These are phyloP conservation scores for Drosophila nr. perissopoda DNA, from an alignment of 2,888 invertebrate species.

Conservation along the genomic window DNA sequence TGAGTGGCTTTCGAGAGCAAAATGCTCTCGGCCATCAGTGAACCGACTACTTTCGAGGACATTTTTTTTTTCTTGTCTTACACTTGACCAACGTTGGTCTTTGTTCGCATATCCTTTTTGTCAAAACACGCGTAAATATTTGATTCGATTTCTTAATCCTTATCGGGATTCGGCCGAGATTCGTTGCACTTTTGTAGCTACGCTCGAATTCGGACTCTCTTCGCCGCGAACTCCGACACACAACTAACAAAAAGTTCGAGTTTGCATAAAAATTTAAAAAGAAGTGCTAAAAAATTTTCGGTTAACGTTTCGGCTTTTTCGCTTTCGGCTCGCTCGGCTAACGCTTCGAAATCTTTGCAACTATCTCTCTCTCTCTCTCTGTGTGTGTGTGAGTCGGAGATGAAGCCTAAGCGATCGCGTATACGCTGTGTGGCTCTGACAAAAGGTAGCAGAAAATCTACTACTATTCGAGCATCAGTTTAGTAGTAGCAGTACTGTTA, in stretches of 20 bases:
- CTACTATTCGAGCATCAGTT: slow-evolving; percentile 33
- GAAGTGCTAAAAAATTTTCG: slow-evolving; percentile 82
- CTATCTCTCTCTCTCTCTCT: slow-evolving; percentile 12
- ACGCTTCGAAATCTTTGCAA: slow-evolving; percentile 30
- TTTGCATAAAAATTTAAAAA: slow-evolving; percentile 84
- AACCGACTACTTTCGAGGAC: slow-evolving; percentile 79
- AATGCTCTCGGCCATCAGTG: slow-evolving; percentile 82
- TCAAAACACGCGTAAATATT: slow-evolving; percentile 9
- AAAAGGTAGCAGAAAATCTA: slow-evolving; percentile 60
- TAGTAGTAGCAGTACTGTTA: not conserved
- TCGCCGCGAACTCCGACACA: slow-evolving; percentile 76
- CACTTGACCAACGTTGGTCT: slow-evolving; percentile 16
- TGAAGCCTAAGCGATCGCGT: slow-evolving; percentile 45
- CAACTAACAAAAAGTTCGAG: slow-evolving; percentile 83
- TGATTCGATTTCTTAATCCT: slow-evolving; percentile 18
- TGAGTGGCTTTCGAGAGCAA: slow-evolving; percentile 79
- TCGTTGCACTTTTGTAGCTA: not conserved
- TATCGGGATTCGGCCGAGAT: slow-evolving; percentile 20
- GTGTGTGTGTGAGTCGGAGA: slow-evolving; percentile 41
- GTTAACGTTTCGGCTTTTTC: slow-evolving; percentile 65
- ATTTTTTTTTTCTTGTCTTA: slow-evolving; percentile 42
- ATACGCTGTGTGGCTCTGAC: slow-evolving; percentile 18
- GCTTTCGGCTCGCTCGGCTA: slow-evolving; percentile 57
- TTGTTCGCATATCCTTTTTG: slow-evolving; percentile 39
- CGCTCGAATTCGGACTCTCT: slow-evolving; percentile 28